Conservation (phyloP, 2,113 vertebrate species). For the Rhombomys opimus region DNA sequence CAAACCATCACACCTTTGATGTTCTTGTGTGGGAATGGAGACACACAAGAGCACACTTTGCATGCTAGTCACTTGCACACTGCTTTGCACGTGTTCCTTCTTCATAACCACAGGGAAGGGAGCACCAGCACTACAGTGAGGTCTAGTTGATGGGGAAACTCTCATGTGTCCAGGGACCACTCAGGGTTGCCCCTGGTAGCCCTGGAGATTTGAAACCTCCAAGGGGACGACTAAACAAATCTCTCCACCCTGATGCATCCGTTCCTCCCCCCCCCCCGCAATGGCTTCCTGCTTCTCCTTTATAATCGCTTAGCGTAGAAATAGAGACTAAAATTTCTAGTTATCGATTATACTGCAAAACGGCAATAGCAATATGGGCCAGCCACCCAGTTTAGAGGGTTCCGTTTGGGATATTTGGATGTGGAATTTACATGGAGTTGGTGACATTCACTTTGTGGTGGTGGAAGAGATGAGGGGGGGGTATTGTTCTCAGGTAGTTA, state of each 20-base stretch:
- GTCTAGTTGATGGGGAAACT: not conserved
- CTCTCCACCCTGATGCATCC: not conserved
- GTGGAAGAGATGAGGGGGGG: no score
- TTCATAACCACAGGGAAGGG: not conserved
- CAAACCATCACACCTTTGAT: not conserved
- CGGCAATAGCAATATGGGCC: not conserved
- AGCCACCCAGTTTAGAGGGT: not conserved
- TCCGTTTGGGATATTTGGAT: not conserved
- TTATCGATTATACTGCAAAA: not conserved
- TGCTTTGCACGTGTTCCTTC: no score
- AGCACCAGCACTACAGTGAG: not conserved
- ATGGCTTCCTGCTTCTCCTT: not conserved
- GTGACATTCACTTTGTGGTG: not conserved
- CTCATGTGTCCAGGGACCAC: not conserved
- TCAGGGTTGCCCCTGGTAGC: not conserved
- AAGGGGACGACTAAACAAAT: not conserved
- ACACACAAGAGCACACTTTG: no score
- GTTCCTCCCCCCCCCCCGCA: not conserved
- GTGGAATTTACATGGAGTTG: not conserved
- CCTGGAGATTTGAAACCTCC: not conserved
- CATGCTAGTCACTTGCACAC: not conserved
- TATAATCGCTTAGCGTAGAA: not conserved
- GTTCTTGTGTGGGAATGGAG: not conserved
- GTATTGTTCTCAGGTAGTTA: not conserved
- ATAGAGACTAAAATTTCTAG: not conserved